Percentiles rank a stretch among this genome's conserved stretches.
Conservation (phyloP, 2,888 invertebrate genomes). For the Cantharis lateralis region DNA sequence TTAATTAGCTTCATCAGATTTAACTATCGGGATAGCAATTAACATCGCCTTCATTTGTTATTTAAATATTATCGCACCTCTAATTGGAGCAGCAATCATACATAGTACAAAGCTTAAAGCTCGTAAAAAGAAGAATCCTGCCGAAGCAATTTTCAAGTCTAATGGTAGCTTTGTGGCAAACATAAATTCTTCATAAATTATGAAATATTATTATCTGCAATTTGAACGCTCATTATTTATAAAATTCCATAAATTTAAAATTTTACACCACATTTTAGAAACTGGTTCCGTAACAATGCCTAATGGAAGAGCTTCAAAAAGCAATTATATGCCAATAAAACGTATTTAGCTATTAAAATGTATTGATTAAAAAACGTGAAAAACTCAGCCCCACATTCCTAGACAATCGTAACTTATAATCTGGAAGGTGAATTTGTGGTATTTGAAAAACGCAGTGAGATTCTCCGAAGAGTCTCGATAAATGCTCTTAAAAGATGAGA, state of each 20-base stretch:
- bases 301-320: not conserved
- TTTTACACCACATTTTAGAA: not conserved
- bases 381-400: conserved; percentile 6
- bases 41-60: not conserved
- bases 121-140: not conserved
- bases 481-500: not conserved
- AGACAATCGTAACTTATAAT: conserved; percentile 8
- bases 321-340: not conserved
- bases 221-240: not conserved
- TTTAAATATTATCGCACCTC: not conserved
- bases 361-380: conserved; percentile 4
- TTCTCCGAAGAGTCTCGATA: conserved; percentile 1
- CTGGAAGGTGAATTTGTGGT: conserved; percentile 11
- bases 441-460: conserved; percentile 7
- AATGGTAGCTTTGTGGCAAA: not conserved
- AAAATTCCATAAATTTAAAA: not conserved
- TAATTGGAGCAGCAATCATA: not conserved
- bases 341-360: not conserved
- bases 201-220: not conserved
- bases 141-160: not conserved
- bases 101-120: too few species aligned
- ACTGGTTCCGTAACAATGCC: not conserved
- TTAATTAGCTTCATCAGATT: not conserved
- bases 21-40: not conserved
- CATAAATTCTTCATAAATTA: conserved; percentile 3